Conservation (phyloP, 2,113 vertebrate species). For the Ahaetulla prasina region DNA sequence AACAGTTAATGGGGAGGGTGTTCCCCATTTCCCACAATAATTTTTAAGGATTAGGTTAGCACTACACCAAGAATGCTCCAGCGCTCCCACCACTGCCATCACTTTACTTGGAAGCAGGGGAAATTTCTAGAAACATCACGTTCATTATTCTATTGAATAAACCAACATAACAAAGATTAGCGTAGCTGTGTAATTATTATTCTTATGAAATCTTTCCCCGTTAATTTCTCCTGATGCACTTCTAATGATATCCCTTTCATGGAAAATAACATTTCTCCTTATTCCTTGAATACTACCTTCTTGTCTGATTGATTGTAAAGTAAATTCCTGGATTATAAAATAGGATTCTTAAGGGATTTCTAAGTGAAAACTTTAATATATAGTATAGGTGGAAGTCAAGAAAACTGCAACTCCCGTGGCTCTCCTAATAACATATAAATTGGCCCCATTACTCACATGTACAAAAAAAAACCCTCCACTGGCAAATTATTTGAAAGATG, state of each 20-base stretch:
- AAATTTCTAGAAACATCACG: neutral
- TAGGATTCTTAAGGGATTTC: neutral
- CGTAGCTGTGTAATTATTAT: neutral
- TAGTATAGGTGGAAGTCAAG: neutral
- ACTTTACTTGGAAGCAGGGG: neutral
- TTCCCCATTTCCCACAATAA: conserved; percentile 26
- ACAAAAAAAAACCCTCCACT: neutral
- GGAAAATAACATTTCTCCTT: neutral
- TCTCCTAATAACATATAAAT: neutral
- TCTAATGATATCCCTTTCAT: neutral
- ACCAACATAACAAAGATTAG: neutral
- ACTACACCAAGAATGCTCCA: neutral
- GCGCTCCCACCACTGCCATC: neutral
- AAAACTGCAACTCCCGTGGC: neutral
- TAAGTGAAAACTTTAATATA: neutral
- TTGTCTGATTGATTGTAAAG: neutral
- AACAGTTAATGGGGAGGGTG: neutral
- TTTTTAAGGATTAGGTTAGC: neutral
- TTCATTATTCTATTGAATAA: neutral
- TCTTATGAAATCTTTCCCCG: neutral
- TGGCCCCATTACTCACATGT: neutral
- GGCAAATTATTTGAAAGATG: neutral
- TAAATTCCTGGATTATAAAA: neutral
- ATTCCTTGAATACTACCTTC: neutral
- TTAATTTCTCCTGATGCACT: neutral